Conservation (phyloP, 2,113 vertebrate genomes). For the Struthio camelus region DNA sequence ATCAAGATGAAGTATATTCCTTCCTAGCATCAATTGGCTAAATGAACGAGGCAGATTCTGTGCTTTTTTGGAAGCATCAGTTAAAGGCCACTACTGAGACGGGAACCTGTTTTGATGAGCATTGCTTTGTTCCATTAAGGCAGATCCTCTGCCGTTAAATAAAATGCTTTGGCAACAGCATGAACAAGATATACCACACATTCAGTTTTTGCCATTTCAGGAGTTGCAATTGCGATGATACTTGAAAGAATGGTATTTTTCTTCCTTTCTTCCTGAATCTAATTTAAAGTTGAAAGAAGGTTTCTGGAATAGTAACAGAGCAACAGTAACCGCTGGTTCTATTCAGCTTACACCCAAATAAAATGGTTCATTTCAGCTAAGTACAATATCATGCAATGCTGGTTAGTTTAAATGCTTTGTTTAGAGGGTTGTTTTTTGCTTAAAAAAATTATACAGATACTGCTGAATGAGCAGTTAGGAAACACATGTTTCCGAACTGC, state of each 20-base stretch:
- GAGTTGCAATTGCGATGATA: conserved; percentile 17
- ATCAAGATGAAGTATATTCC: background rate
- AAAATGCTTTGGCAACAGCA: conserved; percentile 21
- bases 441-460: conserved; percentile 63
- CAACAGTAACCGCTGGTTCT: conserved; percentile 13
- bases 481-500: conserved; percentile 69
- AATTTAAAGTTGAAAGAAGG: conserved; percentile 47
- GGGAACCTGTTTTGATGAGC: conserved; percentile 11
- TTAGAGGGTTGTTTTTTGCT: conserved; percentile 62
- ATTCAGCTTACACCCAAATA: conserved; percentile 36
- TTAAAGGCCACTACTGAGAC: background rate
- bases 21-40: background rate
- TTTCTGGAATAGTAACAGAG: conserved; percentile 45
- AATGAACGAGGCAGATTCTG: background rate
- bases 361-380: conserved; percentile 58
- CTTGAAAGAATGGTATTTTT: conserved; percentile 28
- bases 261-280: conserved; percentile 32
- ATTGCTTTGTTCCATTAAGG: conserved; percentile 28
- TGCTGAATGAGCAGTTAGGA: conserved; percentile 65
- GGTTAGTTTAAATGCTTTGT: conserved; percentile 68
- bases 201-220: conserved; percentile 15
- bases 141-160: background rate
- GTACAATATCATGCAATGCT: conserved; percentile 51
- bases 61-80: background rate
- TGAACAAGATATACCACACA: background rate